Evolutionary conservation across 2,113 vertebrate species (phyloP).

Genomic region (Sander vitreus): DNA sequence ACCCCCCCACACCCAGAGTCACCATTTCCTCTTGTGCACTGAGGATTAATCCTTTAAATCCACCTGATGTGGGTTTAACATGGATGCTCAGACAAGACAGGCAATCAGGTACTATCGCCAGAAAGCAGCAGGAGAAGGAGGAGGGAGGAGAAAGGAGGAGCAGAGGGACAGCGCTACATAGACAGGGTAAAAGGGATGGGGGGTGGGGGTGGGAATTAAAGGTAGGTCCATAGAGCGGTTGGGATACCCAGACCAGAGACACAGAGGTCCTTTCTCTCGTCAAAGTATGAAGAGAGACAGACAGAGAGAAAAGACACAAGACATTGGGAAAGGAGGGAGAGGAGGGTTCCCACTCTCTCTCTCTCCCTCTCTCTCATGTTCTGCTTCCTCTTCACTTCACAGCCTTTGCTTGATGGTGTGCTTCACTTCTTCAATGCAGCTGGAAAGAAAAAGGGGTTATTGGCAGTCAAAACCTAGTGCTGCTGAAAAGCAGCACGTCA

Average conservation of each 20-base stretch:
- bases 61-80: conserved; percentile 63
- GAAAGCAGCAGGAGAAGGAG: conserved; percentile 86
- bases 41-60: conserved; percentile 41
- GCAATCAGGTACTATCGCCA: conserved; percentile 99
- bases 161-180: conserved; percentile 45
- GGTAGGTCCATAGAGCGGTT: conserved; percentile 66
- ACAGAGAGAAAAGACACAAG: conserved; percentile 31
- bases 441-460: conserved; percentile 78
- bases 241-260: conserved; percentile 81
- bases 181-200: conserved; percentile 47
- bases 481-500: conserved; percentile 7
- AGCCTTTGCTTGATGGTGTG: conserved; percentile 43
- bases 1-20: conserved; percentile 28
- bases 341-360: not conserved
- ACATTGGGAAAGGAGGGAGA: conserved; percentile 6
- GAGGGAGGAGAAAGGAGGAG: conserved; percentile 59
- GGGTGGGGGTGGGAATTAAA: conserved; percentile 47
- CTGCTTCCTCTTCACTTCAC: conserved; percentile 46
- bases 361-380: conserved; percentile 3
- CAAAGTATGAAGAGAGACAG: conserved; percentile 52
- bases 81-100: conserved; percentile 97
- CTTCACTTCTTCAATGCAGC: conserved; percentile 63
- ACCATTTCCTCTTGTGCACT: conserved; percentile 38
- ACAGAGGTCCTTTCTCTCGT: conserved; percentile 59
- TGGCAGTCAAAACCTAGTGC: conserved; percentile 43